Evolutionary conservation across 2,888 invertebrate genomes (phyloP), one percentile per base, ranked within the genome.

Genomic region (Tetragnatha montana): DNA sequence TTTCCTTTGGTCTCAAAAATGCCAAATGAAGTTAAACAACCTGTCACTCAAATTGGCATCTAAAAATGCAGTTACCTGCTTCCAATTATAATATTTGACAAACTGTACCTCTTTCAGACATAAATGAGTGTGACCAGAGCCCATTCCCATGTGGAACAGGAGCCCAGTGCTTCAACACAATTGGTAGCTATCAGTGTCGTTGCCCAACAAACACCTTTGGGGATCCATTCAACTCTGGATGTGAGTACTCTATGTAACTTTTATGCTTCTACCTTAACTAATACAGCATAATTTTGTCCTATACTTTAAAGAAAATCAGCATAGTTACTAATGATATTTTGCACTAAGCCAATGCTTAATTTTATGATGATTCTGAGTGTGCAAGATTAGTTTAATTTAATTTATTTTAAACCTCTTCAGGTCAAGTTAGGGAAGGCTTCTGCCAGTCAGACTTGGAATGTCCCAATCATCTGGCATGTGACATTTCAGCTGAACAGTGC

Each of bases 391-490:
- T 35, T 47, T n/a, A 8, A 49, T 76, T 49, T 76, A 7, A 73
- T 21, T 7, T 76, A 35, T 83, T 51, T 60, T 78, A 8, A 60
- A 81, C 8, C 22, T 19, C 74, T 68, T 3, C 60, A 91, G 91
- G 91, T 49, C 75, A 90, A 68, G 73, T 81, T 49, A 79, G 88
- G 19, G 87, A 89, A 88, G 92, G 91, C 22, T 92, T 97, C 94
- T 97, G 97, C 93, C 95, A 96, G 93, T 95, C 96, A 91, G 97
- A 96, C 93, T 95, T 96, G 78, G 96, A 97, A 92, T 98, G 97
- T 92, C 95, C 96, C 0, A 96, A 96, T 92, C 95, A 96, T 92
- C 95, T 95, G 91, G 96, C 95, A 93, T 98, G 98, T 93, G 91
- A 91, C 76, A 73, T 91, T 3, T 95, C 96, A 82, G 96, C 95